Evolutionary conservation across 2,113 vertebrate species (phyloP), one percentile per base, ranked within the genome.

Genomic region (Microtus montanus): DNA sequence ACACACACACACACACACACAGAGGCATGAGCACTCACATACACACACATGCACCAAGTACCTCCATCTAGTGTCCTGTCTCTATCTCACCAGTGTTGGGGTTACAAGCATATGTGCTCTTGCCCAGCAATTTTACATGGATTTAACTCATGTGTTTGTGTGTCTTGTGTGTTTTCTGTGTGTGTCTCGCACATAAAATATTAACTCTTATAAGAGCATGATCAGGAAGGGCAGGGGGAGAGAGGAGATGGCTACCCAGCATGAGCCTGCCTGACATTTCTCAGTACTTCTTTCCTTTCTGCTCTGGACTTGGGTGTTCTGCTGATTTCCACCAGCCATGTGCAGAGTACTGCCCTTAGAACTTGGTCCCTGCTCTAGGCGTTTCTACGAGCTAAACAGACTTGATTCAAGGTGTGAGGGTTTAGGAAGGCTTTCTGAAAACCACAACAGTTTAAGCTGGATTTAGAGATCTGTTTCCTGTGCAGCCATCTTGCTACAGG

Each of bases 271-370:
- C 14, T 30, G 47, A 79, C 15, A 7, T 8, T 52, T 52, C 44
- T 49, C 19, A 30, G 7, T 35, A 19, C 30, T 52, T 49, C 75
- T 49, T 47, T 47, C 24, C 41, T 77, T 73, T 38, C 17, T 8
- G 19, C 71, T 73, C 71, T 73, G 19, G 71, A 73, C 71, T 73
- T 58, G 58, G 58, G 58, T 58, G 58, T 19, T 58, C 6, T 58
- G 6, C 3, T 58, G 17, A 20, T 5, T 6, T 58, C 24, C 26
- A 38, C 20, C 19, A 38, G n/a, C 19, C n/a, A 38, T 41, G 24
- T 19, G 1, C 3, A 0, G 58, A 54, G 84, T 8, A 33, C 38
- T 1, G 0, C 2, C 3, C 17, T 2, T 64, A 10, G n/a, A 41
- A 71, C 38, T 47, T 3, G 20, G 54, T 26, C 4, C 38, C 14